Conservation (phyloP, 2,113 vertebrate species). For the Australoheros scitulus region DNA sequence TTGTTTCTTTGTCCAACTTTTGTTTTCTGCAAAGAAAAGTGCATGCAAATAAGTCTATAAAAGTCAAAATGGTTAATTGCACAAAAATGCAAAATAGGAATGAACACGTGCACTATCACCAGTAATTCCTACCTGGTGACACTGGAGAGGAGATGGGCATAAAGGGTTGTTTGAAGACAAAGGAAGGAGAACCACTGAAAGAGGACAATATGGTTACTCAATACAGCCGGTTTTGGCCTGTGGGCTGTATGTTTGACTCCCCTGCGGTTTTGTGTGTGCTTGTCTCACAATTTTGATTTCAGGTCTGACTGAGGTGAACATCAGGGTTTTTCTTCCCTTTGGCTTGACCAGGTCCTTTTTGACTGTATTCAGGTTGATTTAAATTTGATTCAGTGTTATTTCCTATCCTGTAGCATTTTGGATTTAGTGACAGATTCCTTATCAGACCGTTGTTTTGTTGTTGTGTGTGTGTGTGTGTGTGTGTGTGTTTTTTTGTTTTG, state of each 20-base stretch:
- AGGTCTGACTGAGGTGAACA: no score
- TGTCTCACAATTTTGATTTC: no score
- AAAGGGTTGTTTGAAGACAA: constrained; percentile 87
- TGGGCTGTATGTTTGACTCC: neutral
- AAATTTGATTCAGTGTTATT: neutral
- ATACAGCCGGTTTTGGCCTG: neutral
- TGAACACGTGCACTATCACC: neutral
- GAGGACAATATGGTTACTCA: neutral
- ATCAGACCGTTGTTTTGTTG: neutral
- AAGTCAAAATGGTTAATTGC: neutral
- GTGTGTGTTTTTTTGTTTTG: no score
- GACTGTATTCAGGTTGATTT: neutral
- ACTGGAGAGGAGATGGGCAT: constrained; percentile 79
- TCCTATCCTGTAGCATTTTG: neutral
- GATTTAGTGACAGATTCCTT: neutral
- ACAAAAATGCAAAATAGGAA: neutral
- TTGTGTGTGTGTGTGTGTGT: no score
- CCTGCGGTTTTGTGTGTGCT: no score
- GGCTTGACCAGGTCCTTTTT: neutral
- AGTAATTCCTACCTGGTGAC: constrained; percentile 78
- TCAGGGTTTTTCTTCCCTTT: neutral
- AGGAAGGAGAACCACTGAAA: constrained; percentile 83
- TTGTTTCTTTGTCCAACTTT: constrained; percentile 87
- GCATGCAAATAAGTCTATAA: neutral
- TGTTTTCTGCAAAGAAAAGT: constrained; percentile 74